Evolutionary conservation across 2,113 vertebrate genomes (phyloP), one percentile per base, ranked within the genome.

Genomic region (Perca fluviatilis): DNA sequence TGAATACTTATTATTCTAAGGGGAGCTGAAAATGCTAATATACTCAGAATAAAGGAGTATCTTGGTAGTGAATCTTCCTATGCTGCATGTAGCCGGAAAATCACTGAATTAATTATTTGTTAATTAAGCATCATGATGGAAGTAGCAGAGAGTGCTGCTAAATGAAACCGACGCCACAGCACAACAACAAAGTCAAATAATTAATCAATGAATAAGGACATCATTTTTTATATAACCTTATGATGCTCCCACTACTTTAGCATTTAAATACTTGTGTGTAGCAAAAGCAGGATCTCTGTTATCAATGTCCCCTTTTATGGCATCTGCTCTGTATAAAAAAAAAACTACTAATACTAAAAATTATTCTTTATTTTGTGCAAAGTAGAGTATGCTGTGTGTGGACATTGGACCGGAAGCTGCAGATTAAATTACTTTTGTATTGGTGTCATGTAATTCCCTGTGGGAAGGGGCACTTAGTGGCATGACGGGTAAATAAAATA

Each of bases 1-100:
- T 83, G 79, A 84, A 66, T 80, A 53, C 76, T 86, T 76, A 84
- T 84, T 79, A 77, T 88, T 92, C 69, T 74, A 51, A 51, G 19
- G 74, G 46, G 72, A 85, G 40, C 21, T n/a, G 66, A 49, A 79
- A 83, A 74, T 79, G 76, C 66, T 56, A 79, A 91, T 89, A n/a
- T n/a, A n/a, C n/a, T n/a, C n/a, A n/a, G 78, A 79, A 82, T 85
- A 70, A 79, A 86, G 80, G 43, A 54, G 77, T 30, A 54, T 53
- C 47, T 83, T 84, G 85, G 83, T 88, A 86, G 83, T 56, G 27
- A 62, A 80, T 86, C 47, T 74, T 69, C 65, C 18, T 56, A 36
- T 62, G 65, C 66, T 25, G 77, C 74, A 30, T 68, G 77, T n/a
- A 62, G 64, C 70, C n/a, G 2, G 60, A 73, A 78, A 89, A 68